Base-by-base conservation (phyloP, 1,140 invertebrate species). In the Onthophagus taurus region DNA sequence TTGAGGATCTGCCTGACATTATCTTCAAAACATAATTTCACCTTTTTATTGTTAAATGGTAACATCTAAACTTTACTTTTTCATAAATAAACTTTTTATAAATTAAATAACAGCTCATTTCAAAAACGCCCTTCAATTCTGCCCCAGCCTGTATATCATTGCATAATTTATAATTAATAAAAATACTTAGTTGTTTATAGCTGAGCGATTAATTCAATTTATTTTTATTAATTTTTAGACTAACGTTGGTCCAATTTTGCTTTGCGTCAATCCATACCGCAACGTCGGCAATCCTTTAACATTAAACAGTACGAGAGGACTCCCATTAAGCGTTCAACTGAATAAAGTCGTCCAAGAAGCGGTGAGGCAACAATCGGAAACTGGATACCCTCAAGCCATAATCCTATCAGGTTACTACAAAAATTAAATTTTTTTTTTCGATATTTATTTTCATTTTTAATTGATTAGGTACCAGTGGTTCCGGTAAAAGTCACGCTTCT, bases 401-500 rank as follows among this genome's bases (percentile, higher is more conserved):
- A 93, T 95, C 42, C 72, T 90, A 47, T 91, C 83, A 48, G 87
- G 83, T 85, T 33, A 33, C 14, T 6, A 33, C 9, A 7, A 16
- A 33, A 12, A 33, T 16, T 6, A 33, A 33, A 33, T 33, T 7
- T 7, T 7, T 26, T 26, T 7, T 26, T 26, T 26, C n/a, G 7
- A 26, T 8, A 8, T 33, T 33, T 33, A 6, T 33, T 6, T 8
- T 33, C 31, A 16, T 33, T 33, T 12, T 33, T 33, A 33, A 14
- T 33, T 6, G 13, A 44, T 54, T 54, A 89, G 88, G 91, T 19
- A 88, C 85, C 21, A 90, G 85, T 58, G 92, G 91, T 8, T 90
- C 88, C n/a, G 92, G 92, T 1, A 96, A 96, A 69, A 95, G 91
- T 18, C 88, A 90, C 61, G 83, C 87, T 31, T 92, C 89, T 2